phyloP scores from a whole-genome alignment of 2,797 vertebrate species.

The Crocidura indochinensis region DNA sequence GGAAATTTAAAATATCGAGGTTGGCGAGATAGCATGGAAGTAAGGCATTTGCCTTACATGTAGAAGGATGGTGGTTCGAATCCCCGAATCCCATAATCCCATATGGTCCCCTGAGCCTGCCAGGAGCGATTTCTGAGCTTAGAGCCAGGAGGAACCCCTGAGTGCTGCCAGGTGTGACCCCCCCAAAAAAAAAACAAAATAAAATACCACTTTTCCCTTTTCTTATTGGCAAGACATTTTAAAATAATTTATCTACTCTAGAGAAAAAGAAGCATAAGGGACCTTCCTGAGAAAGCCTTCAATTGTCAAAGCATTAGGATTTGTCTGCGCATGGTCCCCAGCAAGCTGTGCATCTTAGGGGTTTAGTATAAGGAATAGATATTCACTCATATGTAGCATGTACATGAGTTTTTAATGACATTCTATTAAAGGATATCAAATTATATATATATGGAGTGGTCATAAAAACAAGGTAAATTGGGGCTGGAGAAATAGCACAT shows the following conservation, averaged over 20 bases:
- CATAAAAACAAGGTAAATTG: not conserved
- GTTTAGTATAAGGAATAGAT: slow-evolving; percentile 15
- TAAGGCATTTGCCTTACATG: too few relatives aligned
- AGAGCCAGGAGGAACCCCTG: too few relatives aligned
- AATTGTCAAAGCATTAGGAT: not conserved
- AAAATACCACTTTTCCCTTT: not conserved
- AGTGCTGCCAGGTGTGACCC: too few relatives aligned
- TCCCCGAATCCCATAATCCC: too few relatives aligned
- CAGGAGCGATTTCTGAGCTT: too few relatives aligned
- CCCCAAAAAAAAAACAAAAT: too few relatives aligned
- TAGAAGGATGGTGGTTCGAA: too few relatives aligned
- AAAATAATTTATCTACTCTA: not conserved
- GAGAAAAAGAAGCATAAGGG: not conserved
- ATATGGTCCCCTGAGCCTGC: too few relatives aligned
- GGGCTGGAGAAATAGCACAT: too few relatives aligned
- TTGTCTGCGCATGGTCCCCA: not conserved
- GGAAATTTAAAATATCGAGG: too few relatives aligned
- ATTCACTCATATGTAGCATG: not conserved
- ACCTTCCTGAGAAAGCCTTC: too few relatives aligned
- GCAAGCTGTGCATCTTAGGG: not conserved
- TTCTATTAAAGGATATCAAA: not conserved
- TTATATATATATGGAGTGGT: not conserved
- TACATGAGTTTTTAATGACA: not conserved
- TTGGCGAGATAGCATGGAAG: too few relatives aligned
- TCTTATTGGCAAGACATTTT: not conserved